phyloP scores from a whole-genome alignment of 1,140 invertebrate species.

The Hyphantria cunea region DNA sequence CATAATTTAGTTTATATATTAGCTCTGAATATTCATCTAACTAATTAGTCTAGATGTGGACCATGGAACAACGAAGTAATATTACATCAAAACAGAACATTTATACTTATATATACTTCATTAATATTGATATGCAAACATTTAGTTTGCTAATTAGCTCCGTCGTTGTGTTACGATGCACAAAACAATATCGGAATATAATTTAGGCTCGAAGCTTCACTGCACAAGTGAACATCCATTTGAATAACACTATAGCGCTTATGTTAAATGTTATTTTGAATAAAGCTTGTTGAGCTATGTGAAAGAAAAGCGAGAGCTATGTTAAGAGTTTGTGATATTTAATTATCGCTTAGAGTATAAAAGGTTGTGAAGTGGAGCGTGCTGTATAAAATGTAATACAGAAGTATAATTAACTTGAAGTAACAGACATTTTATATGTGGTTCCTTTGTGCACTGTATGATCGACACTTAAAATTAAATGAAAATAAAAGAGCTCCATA shows the following conservation, averaged over 20 bases:
- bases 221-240: constrained; percentile 28
- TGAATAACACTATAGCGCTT: constrained; percentile 34
- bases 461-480: too few relatives aligned
- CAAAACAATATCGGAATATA: constrained; percentile 9
- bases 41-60: too few relatives aligned
- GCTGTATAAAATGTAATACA: too few relatives aligned
- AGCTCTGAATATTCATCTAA: too few relatives aligned
- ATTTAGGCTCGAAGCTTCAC: constrained; percentile 8
- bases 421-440: too few relatives aligned
- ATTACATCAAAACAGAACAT: not conserved
- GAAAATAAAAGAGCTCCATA: too few relatives aligned
- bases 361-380: too few relatives aligned
- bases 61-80: too few relatives aligned
- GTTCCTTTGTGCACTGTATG: too few relatives aligned
- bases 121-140: not conserved
- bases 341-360: too few relatives aligned
- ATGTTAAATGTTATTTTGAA: constrained; percentile 25
- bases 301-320: not conserved
- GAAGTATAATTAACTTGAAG: too few relatives aligned
- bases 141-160: not conserved
- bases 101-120: not conserved
- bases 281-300: constrained; percentile 3
- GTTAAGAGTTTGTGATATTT: not conserved
- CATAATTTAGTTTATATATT: too few relatives aligned
- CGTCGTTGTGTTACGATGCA: not conserved